Conservation (phyloP, 2,888 invertebrate genomes). For the Criorhina ranunculi region DNA sequence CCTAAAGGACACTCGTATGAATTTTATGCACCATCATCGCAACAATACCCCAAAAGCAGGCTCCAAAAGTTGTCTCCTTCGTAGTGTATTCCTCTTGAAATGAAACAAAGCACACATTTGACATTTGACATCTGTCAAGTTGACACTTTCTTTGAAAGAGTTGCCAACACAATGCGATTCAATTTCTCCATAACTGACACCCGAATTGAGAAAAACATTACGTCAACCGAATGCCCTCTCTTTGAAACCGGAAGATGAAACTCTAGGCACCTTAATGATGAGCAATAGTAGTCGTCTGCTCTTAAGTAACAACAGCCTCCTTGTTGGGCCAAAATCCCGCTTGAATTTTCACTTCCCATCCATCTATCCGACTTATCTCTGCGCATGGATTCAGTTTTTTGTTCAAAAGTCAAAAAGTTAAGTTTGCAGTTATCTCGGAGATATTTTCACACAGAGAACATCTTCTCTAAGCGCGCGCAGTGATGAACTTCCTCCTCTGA, state of each 20-base stretch:
- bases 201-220: conserved; percentile 27
- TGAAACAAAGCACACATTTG: too few relatives aligned
- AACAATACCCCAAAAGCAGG: too few relatives aligned
- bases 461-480: conserved; percentile 62
- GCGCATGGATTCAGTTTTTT: conserved; percentile 41
- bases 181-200: neutral
- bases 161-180: neutral
- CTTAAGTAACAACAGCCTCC: conserved; percentile 37
- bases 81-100: too few relatives aligned
- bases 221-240: conserved; percentile 46
- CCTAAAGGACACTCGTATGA: conserved; percentile 45
- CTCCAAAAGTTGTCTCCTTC: too few relatives aligned
- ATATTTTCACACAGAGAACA: conserved; percentile 73
- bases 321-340: conserved; percentile 30
- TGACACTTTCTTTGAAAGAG: too few relatives aligned
- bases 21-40: conserved; percentile 29
- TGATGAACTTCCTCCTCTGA: conserved; percentile 43
- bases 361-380: conserved; percentile 62
- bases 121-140: too few relatives aligned
- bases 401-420: conserved; percentile 72
- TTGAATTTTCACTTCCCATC: conserved; percentile 73
- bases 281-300: conserved; percentile 56
- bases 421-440: conserved; percentile 71
- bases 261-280: conserved; percentile 59
- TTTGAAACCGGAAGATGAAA: conserved; percentile 41